Evolutionary conservation across 2,113 vertebrate genomes (phyloP).

Genomic region (Hypocryptadius cinnamomeus): DNA sequence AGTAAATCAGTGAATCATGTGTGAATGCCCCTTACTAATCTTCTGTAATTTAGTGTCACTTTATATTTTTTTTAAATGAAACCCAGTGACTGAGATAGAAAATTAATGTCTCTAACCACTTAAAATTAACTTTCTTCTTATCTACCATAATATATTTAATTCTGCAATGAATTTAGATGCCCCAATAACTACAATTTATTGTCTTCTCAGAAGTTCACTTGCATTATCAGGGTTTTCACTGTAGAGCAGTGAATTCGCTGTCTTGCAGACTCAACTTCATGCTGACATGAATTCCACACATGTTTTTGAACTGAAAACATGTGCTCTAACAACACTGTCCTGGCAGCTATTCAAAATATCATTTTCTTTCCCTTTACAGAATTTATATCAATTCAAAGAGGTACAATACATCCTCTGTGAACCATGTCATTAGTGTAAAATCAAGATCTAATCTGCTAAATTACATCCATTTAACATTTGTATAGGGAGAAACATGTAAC

Average conservation of each 20-base stretch:
- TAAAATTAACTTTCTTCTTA: neutral
- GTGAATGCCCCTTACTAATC: neutral
- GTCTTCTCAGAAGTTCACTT: neutral
- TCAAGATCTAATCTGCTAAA: slow-evolving; percentile 18
- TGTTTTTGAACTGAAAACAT: slow-evolving; percentile 24
- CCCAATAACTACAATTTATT: neutral
- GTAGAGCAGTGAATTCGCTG: neutral
- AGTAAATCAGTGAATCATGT: neutral
- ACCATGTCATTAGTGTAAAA: slow-evolving; percentile 13
- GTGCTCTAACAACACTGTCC: neutral
- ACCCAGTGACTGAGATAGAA: neutral
- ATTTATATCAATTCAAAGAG: neutral
- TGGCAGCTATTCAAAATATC: neutral
- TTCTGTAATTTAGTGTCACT: neutral
- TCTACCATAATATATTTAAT: neutral
- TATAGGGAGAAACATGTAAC: neutral
- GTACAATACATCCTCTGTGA: slow-evolving; percentile 1
- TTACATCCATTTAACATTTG: slow-evolving; percentile 1
- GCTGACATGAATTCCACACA: slow-evolving; percentile 30
- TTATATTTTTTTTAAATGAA: neutral
- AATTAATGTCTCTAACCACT: neutral
- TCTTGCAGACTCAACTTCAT: neutral
- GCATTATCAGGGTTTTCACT: neutral
- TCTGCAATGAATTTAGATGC: neutral
- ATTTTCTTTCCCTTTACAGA: neutral